Evolutionary conservation across 1,140 invertebrate species (phyloP).

Genomic region (Lasaia peninsularis): DNA sequence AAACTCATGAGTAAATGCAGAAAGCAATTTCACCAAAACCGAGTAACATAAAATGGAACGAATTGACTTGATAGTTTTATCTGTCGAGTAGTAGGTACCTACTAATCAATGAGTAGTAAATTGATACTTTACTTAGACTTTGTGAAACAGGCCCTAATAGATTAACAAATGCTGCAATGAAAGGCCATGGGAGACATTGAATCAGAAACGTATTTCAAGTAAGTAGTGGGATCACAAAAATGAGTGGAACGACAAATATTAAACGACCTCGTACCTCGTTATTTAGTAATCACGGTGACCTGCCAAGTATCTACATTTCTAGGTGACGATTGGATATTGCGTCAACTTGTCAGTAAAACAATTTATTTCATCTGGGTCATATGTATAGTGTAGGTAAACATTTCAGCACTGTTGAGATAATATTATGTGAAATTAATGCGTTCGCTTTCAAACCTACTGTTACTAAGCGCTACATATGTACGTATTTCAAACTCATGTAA

Average conservation of each 20-base stretch:
- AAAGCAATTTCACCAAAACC: too few relatives aligned
- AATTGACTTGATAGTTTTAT: too few relatives aligned
- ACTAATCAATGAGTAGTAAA: too few relatives aligned
- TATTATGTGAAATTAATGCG: slow-evolving; percentile 9
- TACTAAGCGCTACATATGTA: not conserved
- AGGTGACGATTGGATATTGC: slow-evolving; percentile 42
- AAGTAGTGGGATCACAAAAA: not conserved
- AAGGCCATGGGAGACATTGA: too few relatives aligned
- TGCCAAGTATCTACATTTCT: slow-evolving; percentile 40
- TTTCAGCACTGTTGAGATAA: slow-evolving; percentile 14
- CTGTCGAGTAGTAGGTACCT: too few relatives aligned
- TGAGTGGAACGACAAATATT: slow-evolving; percentile 5
- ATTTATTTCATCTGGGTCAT: slow-evolving; percentile 60
- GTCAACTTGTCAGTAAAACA: slow-evolving; percentile 50
- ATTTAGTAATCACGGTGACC: slow-evolving; percentile 23
- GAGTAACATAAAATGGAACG: too few relatives aligned
- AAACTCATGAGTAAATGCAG: too few relatives aligned
- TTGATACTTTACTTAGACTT: too few relatives aligned
- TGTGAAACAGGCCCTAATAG: too few relatives aligned
- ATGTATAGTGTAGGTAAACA: slow-evolving; percentile 54
- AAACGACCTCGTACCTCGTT: slow-evolving; percentile 23
- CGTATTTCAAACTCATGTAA: too few relatives aligned
- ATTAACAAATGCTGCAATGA: too few relatives aligned
- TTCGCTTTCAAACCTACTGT: not conserved
- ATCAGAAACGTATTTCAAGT: too few relatives aligned